phyloP scores from a whole-genome alignment of 2,888 invertebrate species.

The Labia minor region DNA sequence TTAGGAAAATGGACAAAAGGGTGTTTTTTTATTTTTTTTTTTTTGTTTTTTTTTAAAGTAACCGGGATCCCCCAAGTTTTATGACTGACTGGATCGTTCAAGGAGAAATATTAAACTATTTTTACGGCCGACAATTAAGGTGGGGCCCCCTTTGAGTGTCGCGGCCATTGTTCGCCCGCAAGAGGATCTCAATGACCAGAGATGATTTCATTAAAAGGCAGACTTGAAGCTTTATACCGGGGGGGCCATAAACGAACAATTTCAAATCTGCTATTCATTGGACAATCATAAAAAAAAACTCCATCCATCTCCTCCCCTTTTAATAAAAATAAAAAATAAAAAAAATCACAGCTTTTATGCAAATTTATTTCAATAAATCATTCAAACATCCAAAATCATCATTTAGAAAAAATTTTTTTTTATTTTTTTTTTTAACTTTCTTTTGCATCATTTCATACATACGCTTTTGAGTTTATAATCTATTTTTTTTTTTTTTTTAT shows the following conservation, averaged over 20 bases:
- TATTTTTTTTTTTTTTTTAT: too few relatives aligned
- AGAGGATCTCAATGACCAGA: not conserved
- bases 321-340: not conserved
- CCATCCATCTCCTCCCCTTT: not conserved
- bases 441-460: too few relatives aligned
- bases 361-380: not conserved
- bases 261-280: conserved; percentile 2
- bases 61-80: too few relatives aligned
- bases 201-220: conserved; percentile 13
- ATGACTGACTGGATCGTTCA: too few relatives aligned
- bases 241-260: conserved; percentile 8
- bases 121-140: not conserved
- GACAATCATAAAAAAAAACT: not conserved
- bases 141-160: not conserved
- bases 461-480: too few relatives aligned
- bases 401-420: too few relatives aligned
- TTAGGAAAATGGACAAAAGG: not conserved
- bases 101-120: not conserved
- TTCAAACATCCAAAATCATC: too few relatives aligned
- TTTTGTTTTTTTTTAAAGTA: too few relatives aligned
- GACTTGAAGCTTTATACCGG: not conserved
- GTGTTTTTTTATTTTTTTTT: too few relatives aligned
- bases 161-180: not conserved
- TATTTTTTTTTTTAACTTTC: too few relatives aligned
- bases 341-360: not conserved